These are phyloP conservation scores for Larimichthys polyactis DNA, from an alignment of 2,113 vertebrate genomes.

Conservation along the genomic window DNA sequence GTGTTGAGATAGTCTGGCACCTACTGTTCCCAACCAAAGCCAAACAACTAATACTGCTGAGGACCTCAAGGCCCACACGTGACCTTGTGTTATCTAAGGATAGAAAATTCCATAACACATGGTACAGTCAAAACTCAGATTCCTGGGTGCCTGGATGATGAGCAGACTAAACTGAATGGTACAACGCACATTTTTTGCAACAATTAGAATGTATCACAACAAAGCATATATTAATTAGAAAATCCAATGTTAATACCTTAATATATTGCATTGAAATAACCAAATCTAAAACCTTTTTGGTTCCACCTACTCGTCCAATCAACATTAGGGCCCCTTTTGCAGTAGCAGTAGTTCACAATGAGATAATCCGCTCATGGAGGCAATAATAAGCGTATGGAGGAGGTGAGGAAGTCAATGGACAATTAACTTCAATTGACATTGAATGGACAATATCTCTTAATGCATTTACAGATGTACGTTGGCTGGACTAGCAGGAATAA, in stretches of 20 bases:
- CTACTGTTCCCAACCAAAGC: too few species aligned
- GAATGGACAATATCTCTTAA: conserved; percentile 68
- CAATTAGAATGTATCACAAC: conserved; percentile 1
- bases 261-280: conserved; percentile 31
- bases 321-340: conserved; percentile 36
- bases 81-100: too few species aligned
- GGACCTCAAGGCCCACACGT: too few species aligned
- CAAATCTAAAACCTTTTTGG: conserved; percentile 28
- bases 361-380: conserved; percentile 60
- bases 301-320: conserved; percentile 37
- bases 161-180: neutral
- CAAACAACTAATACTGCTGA: too few species aligned
- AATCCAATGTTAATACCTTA: conserved; percentile 4
- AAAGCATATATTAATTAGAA: conserved; percentile 37
- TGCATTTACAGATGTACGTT: conserved; percentile 57
- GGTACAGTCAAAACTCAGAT: too few species aligned
- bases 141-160: neutral
- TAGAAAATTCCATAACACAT: too few species aligned
- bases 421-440: conserved; percentile 76
- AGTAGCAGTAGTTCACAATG: conserved; percentile 29
- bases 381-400: conserved; percentile 52
- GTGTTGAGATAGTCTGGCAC: too few species aligned
- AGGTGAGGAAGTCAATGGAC: conserved; percentile 73
- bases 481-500: conserved; percentile 57
- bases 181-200: neutral